A percentile compares a stretch with the other conserved stretches of the same genome.
Evolutionary conservation across 1,140 invertebrate species (phyloP).

Genomic region (Odontomachus brunneus): DNA sequence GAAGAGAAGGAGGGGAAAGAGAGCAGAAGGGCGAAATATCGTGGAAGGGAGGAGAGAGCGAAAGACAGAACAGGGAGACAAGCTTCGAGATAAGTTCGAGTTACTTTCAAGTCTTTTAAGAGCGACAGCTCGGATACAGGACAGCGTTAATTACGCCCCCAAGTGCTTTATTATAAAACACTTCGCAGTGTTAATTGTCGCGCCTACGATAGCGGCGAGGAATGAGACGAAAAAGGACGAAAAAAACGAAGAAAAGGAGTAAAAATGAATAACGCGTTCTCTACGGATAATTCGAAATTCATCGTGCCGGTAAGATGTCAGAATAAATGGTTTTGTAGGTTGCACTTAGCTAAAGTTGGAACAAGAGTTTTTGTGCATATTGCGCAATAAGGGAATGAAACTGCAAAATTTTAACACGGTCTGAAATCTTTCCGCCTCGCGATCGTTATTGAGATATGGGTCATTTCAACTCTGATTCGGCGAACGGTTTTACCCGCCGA

Average conservation of each 20-base stretch:
- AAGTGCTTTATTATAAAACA: constrained; percentile 68
- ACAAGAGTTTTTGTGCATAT: constrained; percentile 23
- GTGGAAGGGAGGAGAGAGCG: neutral
- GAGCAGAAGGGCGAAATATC: neutral
- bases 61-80: constrained; percentile 8
- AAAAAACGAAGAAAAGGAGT: neutral
- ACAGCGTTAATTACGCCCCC: constrained; percentile 67
- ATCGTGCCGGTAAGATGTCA: constrained; percentile 43
- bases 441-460: constrained; percentile 34
- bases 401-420: constrained; percentile 32
- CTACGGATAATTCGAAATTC: constrained; percentile 32
- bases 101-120: constrained; percentile 71
- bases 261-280: constrained; percentile 6
- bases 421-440: constrained; percentile 23
- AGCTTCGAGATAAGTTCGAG: constrained; percentile 64
- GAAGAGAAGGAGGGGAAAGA: neutral
- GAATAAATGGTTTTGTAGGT: constrained; percentile 30
- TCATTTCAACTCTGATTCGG: neutral
- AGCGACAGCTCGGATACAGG: constrained; percentile 37
- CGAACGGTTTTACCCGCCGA: neutral
- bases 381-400: constrained; percentile 16
- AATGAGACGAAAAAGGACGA: neutral
- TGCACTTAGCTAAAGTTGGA: constrained; percentile 4
- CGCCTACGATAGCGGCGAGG: neutral
- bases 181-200: constrained; percentile 64